Percentiles rank a stretch among this genome's conserved stretches.
These are phyloP conservation scores for Drosophila borealis DNA, from an alignment of 2,888 invertebrate species.

Conservation along the genomic window DNA sequence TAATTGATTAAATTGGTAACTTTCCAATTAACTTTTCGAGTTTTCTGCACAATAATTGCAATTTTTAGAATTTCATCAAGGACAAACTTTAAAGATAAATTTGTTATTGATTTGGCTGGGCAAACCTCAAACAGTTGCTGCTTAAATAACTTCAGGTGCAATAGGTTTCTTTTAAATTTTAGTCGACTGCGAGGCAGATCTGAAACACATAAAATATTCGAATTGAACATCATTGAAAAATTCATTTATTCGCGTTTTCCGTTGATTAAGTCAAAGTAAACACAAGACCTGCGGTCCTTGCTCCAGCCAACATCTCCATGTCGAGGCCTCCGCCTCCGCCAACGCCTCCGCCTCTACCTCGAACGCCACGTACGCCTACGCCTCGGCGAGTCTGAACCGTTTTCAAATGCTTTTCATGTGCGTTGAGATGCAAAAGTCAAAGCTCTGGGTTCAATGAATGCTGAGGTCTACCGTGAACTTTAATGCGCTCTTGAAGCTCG, in stretches of 20 bases:
- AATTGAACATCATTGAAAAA: conserved; percentile 6
- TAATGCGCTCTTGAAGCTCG: conserved; percentile 53
- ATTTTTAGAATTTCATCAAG: too few species aligned
- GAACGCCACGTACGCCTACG: not conserved
- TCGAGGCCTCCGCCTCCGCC: not conserved
- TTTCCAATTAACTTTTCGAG: too few species aligned
- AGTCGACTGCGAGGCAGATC: not conserved
- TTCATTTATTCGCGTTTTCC: conserved; percentile 36
- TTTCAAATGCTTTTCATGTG: conserved; percentile 70
- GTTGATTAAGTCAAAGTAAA: conserved; percentile 47
- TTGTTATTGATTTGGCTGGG: too few species aligned
- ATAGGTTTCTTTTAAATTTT: not conserved
- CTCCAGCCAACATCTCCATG: conserved; percentile 1
- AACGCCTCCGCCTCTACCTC: not conserved
- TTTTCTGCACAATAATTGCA: too few species aligned
- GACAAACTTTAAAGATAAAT: too few species aligned
- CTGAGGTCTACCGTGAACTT: conserved; percentile 51
- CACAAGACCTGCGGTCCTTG: conserved; percentile 20
- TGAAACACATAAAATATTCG: conserved; percentile 12
- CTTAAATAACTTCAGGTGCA: not conserved
- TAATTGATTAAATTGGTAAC: too few species aligned
- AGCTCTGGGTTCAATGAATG: conserved; percentile 77
- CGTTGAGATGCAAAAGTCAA: conserved; percentile 77
- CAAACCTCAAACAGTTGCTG: too few species aligned
- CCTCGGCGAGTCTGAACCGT: conserved; percentile 26